phyloP scores from a whole-genome alignment of 2,113 vertebrate species.

The Eulacestoma nigropectus region DNA sequence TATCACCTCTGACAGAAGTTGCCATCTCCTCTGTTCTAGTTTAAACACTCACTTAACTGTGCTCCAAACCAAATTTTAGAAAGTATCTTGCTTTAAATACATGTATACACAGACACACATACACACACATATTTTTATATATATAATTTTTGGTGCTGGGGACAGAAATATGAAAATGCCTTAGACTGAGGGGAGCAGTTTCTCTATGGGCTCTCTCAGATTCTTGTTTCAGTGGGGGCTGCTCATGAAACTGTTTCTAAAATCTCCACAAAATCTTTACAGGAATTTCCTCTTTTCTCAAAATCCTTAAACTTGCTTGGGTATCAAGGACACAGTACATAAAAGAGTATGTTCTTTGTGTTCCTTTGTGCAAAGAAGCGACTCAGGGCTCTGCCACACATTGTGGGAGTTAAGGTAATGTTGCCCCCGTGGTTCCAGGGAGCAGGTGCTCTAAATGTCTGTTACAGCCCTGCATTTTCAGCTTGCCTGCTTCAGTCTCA shows the following conservation, averaged over 20 bases:
- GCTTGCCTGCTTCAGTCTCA: not conserved
- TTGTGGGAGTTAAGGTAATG: not conserved
- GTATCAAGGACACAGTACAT: not conserved
- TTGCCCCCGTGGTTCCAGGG: fast-evolving
- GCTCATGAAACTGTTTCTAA: not conserved
- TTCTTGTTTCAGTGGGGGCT: not conserved
- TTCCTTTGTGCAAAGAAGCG: not conserved
- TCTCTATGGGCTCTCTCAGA: not conserved
- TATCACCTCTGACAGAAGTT: not conserved
- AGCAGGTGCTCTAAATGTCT: not conserved
- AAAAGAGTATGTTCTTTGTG: not conserved
- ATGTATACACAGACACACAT: not conserved
- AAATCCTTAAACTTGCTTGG: not conserved
- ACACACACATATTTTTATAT: not conserved
- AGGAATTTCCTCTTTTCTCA: not conserved
- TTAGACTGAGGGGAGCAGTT: not conserved
- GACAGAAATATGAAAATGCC: not conserved
- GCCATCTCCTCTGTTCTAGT: not conserved
- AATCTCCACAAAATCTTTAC: not conserved
- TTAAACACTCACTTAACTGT: not conserved
- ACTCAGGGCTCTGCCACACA: not conserved
- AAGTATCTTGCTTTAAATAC: not conserved
- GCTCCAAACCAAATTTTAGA: not conserved
- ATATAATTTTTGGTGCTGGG: not conserved
- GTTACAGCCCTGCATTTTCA: not conserved